phyloP scores from a whole-genome alignment of 2,888 invertebrate genomes.

The Orthonychiurus folsomi region DNA sequence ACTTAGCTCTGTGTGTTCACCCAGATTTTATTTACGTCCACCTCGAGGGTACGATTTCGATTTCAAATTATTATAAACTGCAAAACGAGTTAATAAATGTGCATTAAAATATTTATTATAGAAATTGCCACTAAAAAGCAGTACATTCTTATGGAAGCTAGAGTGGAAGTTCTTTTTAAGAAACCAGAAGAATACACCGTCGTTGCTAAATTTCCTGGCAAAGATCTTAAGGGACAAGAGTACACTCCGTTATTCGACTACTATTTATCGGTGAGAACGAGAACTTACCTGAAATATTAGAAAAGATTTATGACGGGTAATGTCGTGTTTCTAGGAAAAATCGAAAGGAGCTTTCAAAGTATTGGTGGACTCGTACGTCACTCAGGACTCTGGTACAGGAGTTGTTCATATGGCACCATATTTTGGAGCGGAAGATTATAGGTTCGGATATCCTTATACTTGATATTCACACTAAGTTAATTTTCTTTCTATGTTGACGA shows the following conservation, averaged over 20 bases:
- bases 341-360: constrained; percentile 66
- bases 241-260: constrained; percentile 89
- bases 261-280: constrained; percentile 52
- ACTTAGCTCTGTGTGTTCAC: constrained; percentile 88
- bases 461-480: not conserved
- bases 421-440: constrained; percentile 97
- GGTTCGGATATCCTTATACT: constrained; percentile 19
- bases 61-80: not conserved
- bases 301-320: not conserved
- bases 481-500: not conserved
- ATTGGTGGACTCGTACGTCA: constrained; percentile 82
- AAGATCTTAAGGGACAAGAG: constrained; percentile 62
- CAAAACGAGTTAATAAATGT: not conserved
- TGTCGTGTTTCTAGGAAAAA: constrained; percentile 40
- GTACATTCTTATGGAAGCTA: constrained; percentile 77
- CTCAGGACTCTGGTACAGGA: constrained; percentile 93
- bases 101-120: constrained; percentile 32
- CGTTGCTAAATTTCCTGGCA: constrained; percentile 69
- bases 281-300: not conserved
- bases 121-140: constrained; percentile 55
- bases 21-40: constrained; percentile 75
- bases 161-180: constrained; percentile 70
- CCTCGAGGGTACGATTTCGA: constrained; percentile 49
- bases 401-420: constrained; percentile 98
- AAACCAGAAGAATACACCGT: constrained; percentile 67